A percentile compares a stretch with the other conserved stretches of the same genome.
These are phyloP conservation scores for Diprion similis DNA, from an alignment of 1,140 invertebrate species.

Conservation along the genomic window DNA sequence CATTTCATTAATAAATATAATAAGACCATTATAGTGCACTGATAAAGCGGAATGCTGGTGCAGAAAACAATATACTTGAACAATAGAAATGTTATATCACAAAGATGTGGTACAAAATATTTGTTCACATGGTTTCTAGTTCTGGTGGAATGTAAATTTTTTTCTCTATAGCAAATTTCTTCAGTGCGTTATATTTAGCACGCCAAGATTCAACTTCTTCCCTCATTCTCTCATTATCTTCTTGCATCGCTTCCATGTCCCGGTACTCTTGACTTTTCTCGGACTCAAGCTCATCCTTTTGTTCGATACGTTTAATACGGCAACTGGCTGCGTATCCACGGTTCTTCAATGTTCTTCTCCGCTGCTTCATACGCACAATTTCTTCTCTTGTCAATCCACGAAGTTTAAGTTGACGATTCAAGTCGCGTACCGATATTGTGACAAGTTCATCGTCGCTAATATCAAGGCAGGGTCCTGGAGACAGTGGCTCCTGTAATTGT, in stretches of 20 bases:
- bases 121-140: constrained; percentile 66
- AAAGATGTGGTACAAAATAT: too few species aligned
- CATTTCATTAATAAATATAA: too few species aligned
- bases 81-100: too few species aligned
- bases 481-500: constrained; percentile 74
- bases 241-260: constrained; percentile 84
- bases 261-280: constrained; percentile 88
- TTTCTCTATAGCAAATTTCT: constrained; percentile 82
- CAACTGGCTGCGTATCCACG: constrained; percentile 93
- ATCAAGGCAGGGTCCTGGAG: constrained; percentile 81
- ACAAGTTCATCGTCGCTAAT: constrained; percentile 93
- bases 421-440: constrained; percentile 86
- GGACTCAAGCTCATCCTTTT: constrained; percentile 90
- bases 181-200: constrained; percentile 84
- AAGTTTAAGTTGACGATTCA: constrained; percentile 88
- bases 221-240: constrained; percentile 78
- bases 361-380: constrained; percentile 91
- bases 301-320: constrained; percentile 90
- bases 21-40: too few species aligned
- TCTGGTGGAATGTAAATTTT: constrained; percentile 85
- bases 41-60: too few species aligned
- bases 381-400: constrained; percentile 84
- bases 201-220: constrained; percentile 81
- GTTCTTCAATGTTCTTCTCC: constrained; percentile 88
- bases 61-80: too few species aligned